phyloP scores from a whole-genome alignment of 2,113 vertebrate species.

The Malaclemys terrapin region DNA sequence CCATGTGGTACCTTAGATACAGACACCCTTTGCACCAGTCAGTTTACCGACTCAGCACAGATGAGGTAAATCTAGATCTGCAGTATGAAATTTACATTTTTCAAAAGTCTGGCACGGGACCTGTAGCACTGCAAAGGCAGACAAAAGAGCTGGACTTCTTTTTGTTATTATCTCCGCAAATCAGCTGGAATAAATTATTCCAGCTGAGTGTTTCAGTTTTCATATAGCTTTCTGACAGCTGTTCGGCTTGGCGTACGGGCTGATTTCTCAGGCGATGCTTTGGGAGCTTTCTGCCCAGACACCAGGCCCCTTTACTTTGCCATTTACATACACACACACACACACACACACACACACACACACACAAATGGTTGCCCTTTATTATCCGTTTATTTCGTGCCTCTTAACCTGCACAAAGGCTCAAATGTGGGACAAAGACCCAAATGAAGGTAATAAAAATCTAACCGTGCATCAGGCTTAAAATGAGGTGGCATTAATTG shows the following conservation, averaged over 20 bases:
- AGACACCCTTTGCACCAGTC: background rate
- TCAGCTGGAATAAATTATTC: slow-evolving; percentile 46
- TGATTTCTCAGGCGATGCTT: slow-evolving; percentile 27
- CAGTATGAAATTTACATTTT: background rate
- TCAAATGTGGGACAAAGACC: background rate
- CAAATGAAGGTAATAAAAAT: background rate
- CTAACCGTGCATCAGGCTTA: background rate
- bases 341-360: background rate
- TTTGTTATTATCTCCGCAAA: slow-evolving; percentile 1
- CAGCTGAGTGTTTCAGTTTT: slow-evolving; percentile 3
- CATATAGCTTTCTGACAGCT: slow-evolving; percentile 49
- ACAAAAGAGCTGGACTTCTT: slow-evolving; percentile 39
- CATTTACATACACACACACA: background rate
- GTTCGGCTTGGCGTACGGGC: slow-evolving; percentile 2
- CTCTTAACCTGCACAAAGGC: slow-evolving; percentile 22
- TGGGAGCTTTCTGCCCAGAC: slow-evolving; percentile 54
- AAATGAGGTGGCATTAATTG: background rate
- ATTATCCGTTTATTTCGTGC: background rate
- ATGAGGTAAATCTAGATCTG: background rate
- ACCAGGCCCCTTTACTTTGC: slow-evolving; percentile 28
- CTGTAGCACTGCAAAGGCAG: background rate
- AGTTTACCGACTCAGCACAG: background rate
- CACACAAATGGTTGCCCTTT: background rate
- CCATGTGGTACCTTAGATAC: background rate
- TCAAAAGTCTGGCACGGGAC: background rate